Base-by-base conservation (phyloP, 2,113 vertebrate genomes). In the Puffinus mauretanicus region DNA sequence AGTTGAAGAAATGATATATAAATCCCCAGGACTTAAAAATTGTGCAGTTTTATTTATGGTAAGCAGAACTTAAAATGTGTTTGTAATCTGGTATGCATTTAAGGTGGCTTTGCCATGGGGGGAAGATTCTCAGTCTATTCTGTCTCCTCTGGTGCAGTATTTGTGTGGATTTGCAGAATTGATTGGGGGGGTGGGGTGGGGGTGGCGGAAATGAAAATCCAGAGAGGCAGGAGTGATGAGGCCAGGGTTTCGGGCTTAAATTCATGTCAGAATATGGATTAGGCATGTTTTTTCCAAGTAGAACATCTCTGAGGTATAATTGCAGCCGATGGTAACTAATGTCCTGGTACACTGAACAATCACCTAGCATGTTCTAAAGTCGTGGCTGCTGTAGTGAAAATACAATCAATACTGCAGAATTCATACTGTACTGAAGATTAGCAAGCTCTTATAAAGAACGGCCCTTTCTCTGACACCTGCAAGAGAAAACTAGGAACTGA, bases 371-470 rank as follows among this genome's bases (percentile, higher is more conserved):
- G 16, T 66, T 80, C 34, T n/a, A 0, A 87, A 82, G 29, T 30
- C 3, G 9, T 61, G 52, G 9, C 69, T 87, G 32, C 42, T 82
- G 66, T 47, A 82, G 21, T 69, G 49, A 60, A 46, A 65, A 65
- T 40, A 6, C 19, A 67, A 38, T 47, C 0, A 2, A 7, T 83
- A 72, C 24, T 13, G 30, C 8, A 55, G 82, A 62, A 22, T 52
- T 77, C 18, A 6, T 32, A 12, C 30, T 44, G 44, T 26, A 13
- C 12, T 47, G 58, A 49, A 55, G 26, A 27, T 61, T 16, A 60
- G 24, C 5, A 7, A 18, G 13, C n/a, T 79, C 16, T 64, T 65
- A 5, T 0, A 16, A 61, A 46, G 44, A 58, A 7, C 1, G 6
- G 11, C n/a, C 10, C 15, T 75, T 65, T 66, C 47, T 66, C 42